Percentiles rank a stretch among this genome's conserved stretches.
Evolutionary conservation across 2,888 invertebrate species (phyloP).

Genomic region (Andrena haemorrhoa): DNA sequence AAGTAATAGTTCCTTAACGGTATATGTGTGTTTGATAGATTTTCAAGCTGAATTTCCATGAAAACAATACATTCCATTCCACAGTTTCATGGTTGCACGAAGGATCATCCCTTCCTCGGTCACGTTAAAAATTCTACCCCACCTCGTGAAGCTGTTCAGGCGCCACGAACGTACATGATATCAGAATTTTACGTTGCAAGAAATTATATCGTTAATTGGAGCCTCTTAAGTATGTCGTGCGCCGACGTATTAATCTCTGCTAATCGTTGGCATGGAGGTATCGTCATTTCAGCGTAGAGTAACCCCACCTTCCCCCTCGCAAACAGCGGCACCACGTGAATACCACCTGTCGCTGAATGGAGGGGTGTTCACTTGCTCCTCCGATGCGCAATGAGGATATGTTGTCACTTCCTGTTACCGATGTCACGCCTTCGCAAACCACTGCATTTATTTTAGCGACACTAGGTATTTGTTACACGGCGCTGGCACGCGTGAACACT

Average conservation of each 20-base stretch:
- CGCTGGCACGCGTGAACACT: constrained; percentile 28
- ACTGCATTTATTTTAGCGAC: constrained; percentile 49
- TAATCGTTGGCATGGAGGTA: not conserved
- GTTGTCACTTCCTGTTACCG: constrained; percentile 78
- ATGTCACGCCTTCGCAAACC: constrained; percentile 57
- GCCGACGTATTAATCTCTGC: not conserved
- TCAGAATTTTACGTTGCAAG: not conserved
- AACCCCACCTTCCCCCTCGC: not conserved
- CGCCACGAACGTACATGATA: not conserved
- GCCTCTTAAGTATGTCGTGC: not conserved
- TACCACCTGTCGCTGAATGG: constrained; percentile 45
- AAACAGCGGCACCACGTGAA: constrained; percentile 28
- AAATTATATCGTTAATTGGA: not conserved
- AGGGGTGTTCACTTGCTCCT: constrained; percentile 41
- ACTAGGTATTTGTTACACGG: constrained; percentile 33
- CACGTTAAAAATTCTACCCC: not conserved
- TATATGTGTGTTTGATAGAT: too few relatives aligned
- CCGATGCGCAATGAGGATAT: constrained; percentile 61
- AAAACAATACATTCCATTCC: too few relatives aligned
- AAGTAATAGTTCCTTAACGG: too few relatives aligned
- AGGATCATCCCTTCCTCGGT: not conserved
- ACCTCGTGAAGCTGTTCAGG: not conserved
- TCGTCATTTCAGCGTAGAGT: not conserved
- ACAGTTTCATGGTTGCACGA: too few relatives aligned
- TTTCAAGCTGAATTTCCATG: too few relatives aligned